Conservation (phyloP, 2,113 vertebrate genomes). For the Pavo muticus region DNA sequence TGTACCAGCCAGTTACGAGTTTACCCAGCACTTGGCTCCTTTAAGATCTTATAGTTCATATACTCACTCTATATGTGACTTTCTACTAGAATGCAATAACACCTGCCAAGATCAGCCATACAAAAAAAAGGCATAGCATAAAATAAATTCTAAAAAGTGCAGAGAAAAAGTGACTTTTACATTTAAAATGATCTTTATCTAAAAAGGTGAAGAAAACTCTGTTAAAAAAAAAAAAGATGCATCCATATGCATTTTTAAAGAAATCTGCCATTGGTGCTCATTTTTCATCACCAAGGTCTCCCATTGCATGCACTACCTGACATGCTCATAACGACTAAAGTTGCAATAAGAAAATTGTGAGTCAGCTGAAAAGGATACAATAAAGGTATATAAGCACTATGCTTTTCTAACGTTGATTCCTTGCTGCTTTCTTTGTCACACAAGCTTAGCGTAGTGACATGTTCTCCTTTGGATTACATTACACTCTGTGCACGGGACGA, state of each 20-base stretch:
- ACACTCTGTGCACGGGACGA: background rate
- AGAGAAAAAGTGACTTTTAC: background rate
- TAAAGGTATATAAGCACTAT: background rate
- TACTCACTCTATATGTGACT: background rate
- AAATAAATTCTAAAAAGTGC: background rate
- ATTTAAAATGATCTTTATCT: background rate
- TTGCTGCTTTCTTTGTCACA: conserved; percentile 4
- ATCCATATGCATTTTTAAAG: background rate
- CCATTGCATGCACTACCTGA: background rate
- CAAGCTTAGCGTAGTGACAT: background rate
- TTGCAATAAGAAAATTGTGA: background rate
- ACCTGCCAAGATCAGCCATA: background rate
- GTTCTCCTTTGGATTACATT: background rate
- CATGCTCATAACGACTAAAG: background rate
- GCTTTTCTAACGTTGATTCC: background rate
- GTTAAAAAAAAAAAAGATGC: background rate
- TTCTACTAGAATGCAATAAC: background rate
- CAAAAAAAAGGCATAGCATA: background rate
- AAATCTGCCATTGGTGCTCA: background rate
- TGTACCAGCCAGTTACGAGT: background rate
- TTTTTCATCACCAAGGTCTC: background rate
- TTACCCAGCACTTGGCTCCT: background rate
- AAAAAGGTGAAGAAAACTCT: background rate
- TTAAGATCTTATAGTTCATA: background rate
- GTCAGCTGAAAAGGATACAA: background rate